Base-by-base conservation (phyloP, 2,113 vertebrate genomes). In the Agelaius phoeniceus region DNA sequence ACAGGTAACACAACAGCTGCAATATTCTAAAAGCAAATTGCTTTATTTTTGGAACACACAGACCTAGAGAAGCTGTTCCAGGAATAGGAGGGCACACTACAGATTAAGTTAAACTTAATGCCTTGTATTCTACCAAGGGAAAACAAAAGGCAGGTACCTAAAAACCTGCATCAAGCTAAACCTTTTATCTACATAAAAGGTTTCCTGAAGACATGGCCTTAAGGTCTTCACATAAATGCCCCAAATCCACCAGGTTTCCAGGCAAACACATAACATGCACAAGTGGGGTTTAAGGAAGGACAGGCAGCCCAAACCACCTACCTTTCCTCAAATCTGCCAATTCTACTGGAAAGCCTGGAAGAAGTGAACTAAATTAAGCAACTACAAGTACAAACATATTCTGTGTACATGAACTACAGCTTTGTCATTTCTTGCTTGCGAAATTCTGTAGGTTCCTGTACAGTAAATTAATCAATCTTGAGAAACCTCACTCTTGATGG, bases 261-360 rank as follows among this genome's bases (percentile, higher is more conserved):
- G 33, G 71, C 33, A 82, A 84, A 46, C 27, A 43, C 6, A 0
- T 12, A 27, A 27, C 2, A 30, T 0, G 0, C 7, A 11, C 28
- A 43, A 27, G 8, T 1, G 1, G 26, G 63, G 33, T 23, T 87
- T 67, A 59, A 17, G n/a, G 44, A 90, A 65, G 35, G 41, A 51
- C 30, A 33, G 66, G 61, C 13, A 5, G 62, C 12, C 39, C 31
- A 52, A 49, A 31, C 26, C 22, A 28, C 5, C 27, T 57, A 35
- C 14, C 71, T 61, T 65, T 76, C 16, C n/a, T 77, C 58, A 75
- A 44, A 73, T 28, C 11, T 26, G 23, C 37, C 57, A 79, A 3
- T 90, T 86, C 54, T 69, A 22, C 41, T 39, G 62, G 39, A 79
- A 84, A 72, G 44, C 35, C 39, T 55, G 41, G 30, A 84, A 74